Base-by-base conservation (phyloP, 2,113 vertebrate genomes). In the Pomatostomus ruficeps region DNA sequence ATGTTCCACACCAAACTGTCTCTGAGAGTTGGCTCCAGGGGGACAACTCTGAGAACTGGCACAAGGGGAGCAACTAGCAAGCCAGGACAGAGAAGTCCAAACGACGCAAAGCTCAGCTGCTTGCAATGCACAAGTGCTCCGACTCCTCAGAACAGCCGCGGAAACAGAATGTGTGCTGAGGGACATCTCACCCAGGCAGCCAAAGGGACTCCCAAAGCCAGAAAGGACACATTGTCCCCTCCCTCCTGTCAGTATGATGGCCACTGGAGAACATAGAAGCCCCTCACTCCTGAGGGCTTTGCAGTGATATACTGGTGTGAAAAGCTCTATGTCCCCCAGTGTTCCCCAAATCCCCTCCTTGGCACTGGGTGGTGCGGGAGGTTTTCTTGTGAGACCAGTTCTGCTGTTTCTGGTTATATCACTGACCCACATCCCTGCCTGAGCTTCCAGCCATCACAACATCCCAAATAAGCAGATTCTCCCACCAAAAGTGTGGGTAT, bases 31-130 rank as follows among this genome's bases (percentile, higher is more conserved):
- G 0, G 17, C 62, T 88, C 35, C 4, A 0, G 14, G 13, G 36
- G 1, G 0, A 58, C 14, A n/a, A n/a, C n/a, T n/a, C 46, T 54
- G 35, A n/a, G n/a, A n/a, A n/a, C n/a, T n/a, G 1, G 1, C 31
- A 79, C 15, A 20, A 35, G 18, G 4, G 21, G 20, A 66, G 31
- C 28, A 38, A 42, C 9, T 18, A 80, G 51, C n/a, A 79, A 48
- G 57, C 19, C 68, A 68, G 21, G 35, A 43, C 45, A 77, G 35
- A 73, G 62, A 59, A 73, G 35, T 36, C 14, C 72, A 70, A 28
- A 65, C 15, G 63, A 83, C 3, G 2, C 6, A 2, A 74, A 85
- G n/a, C 16, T 72, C 48, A 75, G 23, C 38, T 83, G 13, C 49
- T 45, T 65, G 58, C 2, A 3, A 26, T 22, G 57, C 14, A 11